These are phyloP conservation scores for Microhierax caerulescens DNA, from an alignment of 2,797 vertebrate species.

Conservation along the genomic window DNA sequence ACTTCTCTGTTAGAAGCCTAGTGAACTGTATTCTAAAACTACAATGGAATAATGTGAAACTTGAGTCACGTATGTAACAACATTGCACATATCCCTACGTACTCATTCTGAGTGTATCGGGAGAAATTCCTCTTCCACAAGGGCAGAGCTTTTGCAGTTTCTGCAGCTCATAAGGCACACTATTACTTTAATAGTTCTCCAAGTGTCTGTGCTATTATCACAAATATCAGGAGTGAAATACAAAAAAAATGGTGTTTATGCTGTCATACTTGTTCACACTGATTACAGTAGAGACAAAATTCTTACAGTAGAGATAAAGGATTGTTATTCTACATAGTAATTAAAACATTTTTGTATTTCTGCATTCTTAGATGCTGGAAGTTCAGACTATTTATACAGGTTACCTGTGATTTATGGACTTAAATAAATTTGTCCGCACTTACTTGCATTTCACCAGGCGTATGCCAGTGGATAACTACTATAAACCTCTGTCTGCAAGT, in stretches of 20 bases:
- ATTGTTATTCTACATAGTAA: background rate
- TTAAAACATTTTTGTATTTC: background rate
- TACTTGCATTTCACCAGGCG: background rate
- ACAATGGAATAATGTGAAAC: background rate
- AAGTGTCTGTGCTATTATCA: background rate
- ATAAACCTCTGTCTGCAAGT: background rate
- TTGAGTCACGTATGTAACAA: background rate
- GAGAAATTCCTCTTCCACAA: background rate
- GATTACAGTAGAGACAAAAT: background rate
- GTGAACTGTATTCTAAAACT: background rate
- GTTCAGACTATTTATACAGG: background rate
- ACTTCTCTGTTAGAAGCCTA: background rate
- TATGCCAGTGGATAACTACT: background rate
- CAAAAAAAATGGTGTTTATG: background rate
- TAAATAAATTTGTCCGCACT: background rate
- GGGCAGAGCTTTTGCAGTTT: background rate
- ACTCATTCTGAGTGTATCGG: rapidly evolving
- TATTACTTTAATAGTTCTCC: background rate
- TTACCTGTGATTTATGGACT: background rate
- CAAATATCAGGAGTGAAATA: background rate
- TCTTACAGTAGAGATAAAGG: background rate
- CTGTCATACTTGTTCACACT: background rate
- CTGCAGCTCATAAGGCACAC: background rate
- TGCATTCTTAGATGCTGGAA: background rate
- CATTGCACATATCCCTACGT: background rate